Base-by-base conservation (phyloP, 2,113 vertebrate genomes). In the Polyodon spathula region DNA sequence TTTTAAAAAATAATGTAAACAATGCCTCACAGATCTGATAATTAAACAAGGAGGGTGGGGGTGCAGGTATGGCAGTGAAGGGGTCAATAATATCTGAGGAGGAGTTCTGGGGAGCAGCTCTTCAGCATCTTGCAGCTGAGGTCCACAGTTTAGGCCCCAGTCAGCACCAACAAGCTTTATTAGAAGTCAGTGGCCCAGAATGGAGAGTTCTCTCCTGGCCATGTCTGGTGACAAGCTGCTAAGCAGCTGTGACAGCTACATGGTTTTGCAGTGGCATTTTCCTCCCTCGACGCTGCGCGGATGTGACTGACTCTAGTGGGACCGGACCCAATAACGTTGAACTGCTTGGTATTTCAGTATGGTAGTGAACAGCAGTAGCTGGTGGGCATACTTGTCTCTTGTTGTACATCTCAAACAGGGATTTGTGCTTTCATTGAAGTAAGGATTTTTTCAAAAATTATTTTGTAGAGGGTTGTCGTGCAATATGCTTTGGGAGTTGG, bases 221-320 rank as follows among this genome's bases (percentile, higher is more conserved):
- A 61, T 59, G 37, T 87, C 81, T 83, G 76, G 73, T 78, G 72
- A 73, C 82, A 78, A 70, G 71, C 77, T 74, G 66, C 72, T 90
- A 86, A 91, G 73, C 74, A 50, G 65, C 73, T 76, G 60, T 87
- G 90, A 90, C 88, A 91, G 86, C 79, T 78, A 82, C 82, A 78
- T 71, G 69, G 64, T 79, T 81, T 78, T 71, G 70, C 77, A 66
- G 65, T 78, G 65, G 73, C 72, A 70, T 62, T 71, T 72, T 65
- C 65, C 69, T 66, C 75, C 66, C 59, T 59, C 10, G 46, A 40
- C 60, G 15, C 46, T 52, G 37, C 27, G 44, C 62, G 73, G 70
- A 71, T 59, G 62, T 74, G 66, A 70, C 70, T 67, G 62, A 64
- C 70, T 77, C 61, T 54, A 65, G 61, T 56, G 58, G 66, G 61